phyloP scores from a whole-genome alignment of 2,888 invertebrate species.

The Chymomyza amoena region DNA sequence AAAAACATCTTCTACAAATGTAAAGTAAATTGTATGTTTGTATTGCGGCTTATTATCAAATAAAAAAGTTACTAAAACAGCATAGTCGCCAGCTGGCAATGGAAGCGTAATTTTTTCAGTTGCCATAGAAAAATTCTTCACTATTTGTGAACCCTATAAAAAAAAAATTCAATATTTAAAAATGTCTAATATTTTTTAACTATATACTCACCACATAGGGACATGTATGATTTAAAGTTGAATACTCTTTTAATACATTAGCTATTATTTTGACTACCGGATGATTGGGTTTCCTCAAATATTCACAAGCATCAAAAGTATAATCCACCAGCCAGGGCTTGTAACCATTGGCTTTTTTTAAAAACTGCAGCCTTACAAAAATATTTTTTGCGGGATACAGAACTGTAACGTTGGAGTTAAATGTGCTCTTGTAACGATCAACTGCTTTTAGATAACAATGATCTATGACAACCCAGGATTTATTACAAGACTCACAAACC shows the following conservation, averaged over 20 bases:
- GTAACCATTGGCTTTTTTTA: constrained; percentile 27
- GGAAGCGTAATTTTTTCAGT: too few relatives aligned
- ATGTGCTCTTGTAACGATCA: constrained; percentile 18
- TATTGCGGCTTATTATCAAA: too few relatives aligned
- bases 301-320: constrained; percentile 14
- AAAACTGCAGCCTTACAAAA: not conserved
- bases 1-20: too few relatives aligned
- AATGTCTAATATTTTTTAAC: not conserved
- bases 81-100: too few relatives aligned
- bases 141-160: too few relatives aligned
- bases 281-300: constrained; percentile 15
- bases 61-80: too few relatives aligned
- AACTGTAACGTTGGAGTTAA: not conserved
- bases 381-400: constrained; percentile 4
- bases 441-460: too few relatives aligned
- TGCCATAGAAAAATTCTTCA: too few relatives aligned
- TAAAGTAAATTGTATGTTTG: too few relatives aligned
- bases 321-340: constrained; percentile 26
- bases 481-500: constrained; percentile 25
- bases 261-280: not conserved
- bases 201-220: not conserved
- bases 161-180: too few relatives aligned
- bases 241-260: not conserved
- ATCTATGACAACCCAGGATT: constrained; percentile 17
- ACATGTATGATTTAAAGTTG: not conserved